A percentile compares a stretch with the other conserved stretches of the same genome.
Conservation (phyloP, 2,888 invertebrate genomes). For the Pseudanteris insignis region DNA sequence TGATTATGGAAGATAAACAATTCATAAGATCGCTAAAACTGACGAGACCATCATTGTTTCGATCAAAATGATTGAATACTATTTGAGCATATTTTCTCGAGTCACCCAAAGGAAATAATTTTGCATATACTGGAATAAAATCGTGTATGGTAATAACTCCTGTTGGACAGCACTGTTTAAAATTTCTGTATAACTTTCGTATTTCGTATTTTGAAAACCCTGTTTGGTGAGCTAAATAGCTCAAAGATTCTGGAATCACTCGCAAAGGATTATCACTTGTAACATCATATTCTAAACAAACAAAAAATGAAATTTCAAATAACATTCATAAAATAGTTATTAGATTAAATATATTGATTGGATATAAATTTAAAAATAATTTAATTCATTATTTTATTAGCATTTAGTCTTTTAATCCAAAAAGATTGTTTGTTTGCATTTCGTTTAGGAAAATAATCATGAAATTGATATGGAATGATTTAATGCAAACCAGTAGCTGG, state of each 20-base stretch:
- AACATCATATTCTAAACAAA: conserved; percentile 16
- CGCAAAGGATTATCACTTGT: conserved; percentile 37
- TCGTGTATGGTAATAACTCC: conserved; percentile 54
- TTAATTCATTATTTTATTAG: too few relatives aligned
- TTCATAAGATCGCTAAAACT: conserved; percentile 56
- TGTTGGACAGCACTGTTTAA: conserved; percentile 58
- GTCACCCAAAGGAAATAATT: conserved; percentile 59
- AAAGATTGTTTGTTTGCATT: too few relatives aligned
- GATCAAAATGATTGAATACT: conserved; percentile 59
- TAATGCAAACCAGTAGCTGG: too few relatives aligned
- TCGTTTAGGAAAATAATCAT: too few relatives aligned
- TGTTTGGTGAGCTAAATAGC: conserved; percentile 49
- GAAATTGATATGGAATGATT: too few relatives aligned
- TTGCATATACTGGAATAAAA: conserved; percentile 57
- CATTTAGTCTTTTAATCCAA: too few relatives aligned
- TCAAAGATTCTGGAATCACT: conserved; percentile 52
- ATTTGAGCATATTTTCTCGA: conserved; percentile 57
- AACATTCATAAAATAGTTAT: not conserved
- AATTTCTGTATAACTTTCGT: conserved; percentile 55
- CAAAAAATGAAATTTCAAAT: not conserved
- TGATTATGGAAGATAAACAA: conserved; percentile 52
- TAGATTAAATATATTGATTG: not conserved
- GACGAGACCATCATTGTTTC: conserved; percentile 56
- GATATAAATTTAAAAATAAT: too few relatives aligned
- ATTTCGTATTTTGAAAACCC: conserved; percentile 58